Evolutionary conservation across 2,888 invertebrate genomes (phyloP).

Genomic region (Azorinus chamasolen): DNA sequence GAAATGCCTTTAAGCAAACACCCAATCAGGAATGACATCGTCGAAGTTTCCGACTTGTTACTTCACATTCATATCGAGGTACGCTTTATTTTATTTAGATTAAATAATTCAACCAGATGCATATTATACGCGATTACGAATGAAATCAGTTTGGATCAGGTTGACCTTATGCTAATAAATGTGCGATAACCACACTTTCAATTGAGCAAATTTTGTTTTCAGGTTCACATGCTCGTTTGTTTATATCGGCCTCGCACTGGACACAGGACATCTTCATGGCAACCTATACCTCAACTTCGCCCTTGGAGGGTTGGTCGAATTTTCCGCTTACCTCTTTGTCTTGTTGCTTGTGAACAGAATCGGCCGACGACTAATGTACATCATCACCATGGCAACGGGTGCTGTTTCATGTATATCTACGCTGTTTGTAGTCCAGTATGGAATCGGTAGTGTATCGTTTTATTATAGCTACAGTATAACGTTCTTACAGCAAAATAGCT

Average conservation of each 20-base stretch:
- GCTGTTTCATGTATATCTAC: conserved; percentile 69
- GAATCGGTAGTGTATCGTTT: conserved; percentile 11
- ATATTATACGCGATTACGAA: no score
- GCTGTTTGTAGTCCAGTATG: conserved; percentile 36
- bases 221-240: conserved; percentile 78
- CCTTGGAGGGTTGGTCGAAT: conserved; percentile 75
- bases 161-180: no score
- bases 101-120: no score
- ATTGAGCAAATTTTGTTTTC: conserved; percentile 1
- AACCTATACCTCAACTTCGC: conserved; percentile 79
- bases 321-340: conserved; percentile 72
- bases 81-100: no score
- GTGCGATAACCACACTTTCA: no score
- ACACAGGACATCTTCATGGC: conserved; percentile 76
- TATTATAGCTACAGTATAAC: no score
- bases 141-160: no score
- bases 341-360: conserved; percentile 68
- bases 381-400: conserved; percentile 70
- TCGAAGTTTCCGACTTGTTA: no score
- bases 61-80: no score
- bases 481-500: no score
- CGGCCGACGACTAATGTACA: conserved; percentile 72
- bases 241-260: conserved; percentile 77
- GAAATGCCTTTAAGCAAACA: no score
- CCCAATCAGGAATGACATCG: no score